A percentile compares a stretch with the other conserved stretches of the same genome.
Evolutionary conservation across 2,113 vertebrate genomes (phyloP).

Genomic region (Chionomys nivalis): DNA sequence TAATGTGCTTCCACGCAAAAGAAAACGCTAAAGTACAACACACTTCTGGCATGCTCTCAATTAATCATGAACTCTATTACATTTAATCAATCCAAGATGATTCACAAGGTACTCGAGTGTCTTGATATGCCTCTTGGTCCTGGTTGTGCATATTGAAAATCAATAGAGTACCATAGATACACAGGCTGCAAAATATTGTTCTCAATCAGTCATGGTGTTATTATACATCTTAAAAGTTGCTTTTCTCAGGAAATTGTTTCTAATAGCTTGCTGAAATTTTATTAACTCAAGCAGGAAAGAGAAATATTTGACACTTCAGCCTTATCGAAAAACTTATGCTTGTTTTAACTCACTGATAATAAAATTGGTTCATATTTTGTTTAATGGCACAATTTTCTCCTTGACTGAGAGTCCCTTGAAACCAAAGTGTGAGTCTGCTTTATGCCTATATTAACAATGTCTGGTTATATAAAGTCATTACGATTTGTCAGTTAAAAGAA

Average conservation of each 20-base stretch:
- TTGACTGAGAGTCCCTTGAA: slow-evolving; percentile 9
- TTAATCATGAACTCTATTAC: slow-evolving; percentile 71
- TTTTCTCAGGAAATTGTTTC: slow-evolving; percentile 61
- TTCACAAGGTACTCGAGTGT: slow-evolving; percentile 57
- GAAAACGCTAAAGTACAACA: background rate
- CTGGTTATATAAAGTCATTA: background rate
- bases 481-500: background rate
- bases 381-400: background rate
- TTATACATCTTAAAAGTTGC: slow-evolving; percentile 57
- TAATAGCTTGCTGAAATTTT: slow-evolving; percentile 38
- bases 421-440: background rate
- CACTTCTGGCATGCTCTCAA: slow-evolving; percentile 47
- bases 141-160: slow-evolving; percentile 63
- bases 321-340: slow-evolving; percentile 34
- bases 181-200: slow-evolving; percentile 51
- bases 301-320: slow-evolving; percentile 14
- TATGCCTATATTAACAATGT: background rate
- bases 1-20: background rate
- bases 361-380: background rate
- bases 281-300: slow-evolving; percentile 21
- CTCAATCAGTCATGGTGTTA: slow-evolving; percentile 49
- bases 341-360: slow-evolving; percentile 20
- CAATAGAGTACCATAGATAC: slow-evolving; percentile 42
- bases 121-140: slow-evolving; percentile 57
- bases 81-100: slow-evolving; percentile 75